Evolutionary conservation across 2,888 invertebrate genomes (phyloP).

Genomic region (Melieria omissa): DNA sequence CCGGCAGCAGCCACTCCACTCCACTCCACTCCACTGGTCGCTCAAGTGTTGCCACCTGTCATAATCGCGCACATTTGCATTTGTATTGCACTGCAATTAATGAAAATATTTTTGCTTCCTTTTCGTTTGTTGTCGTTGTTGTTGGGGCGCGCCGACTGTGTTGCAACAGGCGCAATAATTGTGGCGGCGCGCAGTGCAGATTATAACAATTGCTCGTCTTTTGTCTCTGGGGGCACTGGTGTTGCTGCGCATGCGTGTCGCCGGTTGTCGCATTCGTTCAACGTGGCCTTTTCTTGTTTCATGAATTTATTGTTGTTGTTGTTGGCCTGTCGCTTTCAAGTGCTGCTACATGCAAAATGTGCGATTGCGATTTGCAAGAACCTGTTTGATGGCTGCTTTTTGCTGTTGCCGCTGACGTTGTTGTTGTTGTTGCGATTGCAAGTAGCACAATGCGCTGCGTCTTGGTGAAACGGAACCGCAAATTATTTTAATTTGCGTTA

Average conservation of each 20-base stretch:
- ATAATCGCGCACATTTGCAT: slow-evolving; percentile 38
- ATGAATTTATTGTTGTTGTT: not conserved
- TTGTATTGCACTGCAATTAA: slow-evolving; percentile 28
- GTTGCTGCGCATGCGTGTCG: slow-evolving; percentile 29
- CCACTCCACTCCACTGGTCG: slow-evolving; percentile 9
- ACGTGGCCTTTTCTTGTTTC: slow-evolving; percentile 5
- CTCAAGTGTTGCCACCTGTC: slow-evolving; percentile 48
- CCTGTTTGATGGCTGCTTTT: not conserved
- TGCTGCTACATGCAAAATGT: slow-evolving; percentile 4
- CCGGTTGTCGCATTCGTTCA: not conserved
- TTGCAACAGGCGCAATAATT: slow-evolving; percentile 10
- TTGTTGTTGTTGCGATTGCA: not conserved
- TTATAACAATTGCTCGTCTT: slow-evolving; percentile 25
- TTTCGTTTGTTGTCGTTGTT: not conserved
- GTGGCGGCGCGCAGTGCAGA: slow-evolving; percentile 14
- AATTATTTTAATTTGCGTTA: slow-evolving; percentile 53
- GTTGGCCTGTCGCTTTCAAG: not conserved
- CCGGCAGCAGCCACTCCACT: slow-evolving; percentile 28
- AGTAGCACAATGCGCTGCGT: not conserved
- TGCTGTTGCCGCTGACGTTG: not conserved
- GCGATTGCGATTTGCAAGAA: not conserved
- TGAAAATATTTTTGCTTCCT: not conserved
- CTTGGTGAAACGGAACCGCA: slow-evolving; percentile 47
- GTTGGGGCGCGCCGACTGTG: not conserved
- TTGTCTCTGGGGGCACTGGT: slow-evolving; percentile 9